A percentile compares a stretch with the other conserved stretches of the same genome.
Conservation (phyloP, 2,797 vertebrate species). For the Myotis pilosus region DNA sequence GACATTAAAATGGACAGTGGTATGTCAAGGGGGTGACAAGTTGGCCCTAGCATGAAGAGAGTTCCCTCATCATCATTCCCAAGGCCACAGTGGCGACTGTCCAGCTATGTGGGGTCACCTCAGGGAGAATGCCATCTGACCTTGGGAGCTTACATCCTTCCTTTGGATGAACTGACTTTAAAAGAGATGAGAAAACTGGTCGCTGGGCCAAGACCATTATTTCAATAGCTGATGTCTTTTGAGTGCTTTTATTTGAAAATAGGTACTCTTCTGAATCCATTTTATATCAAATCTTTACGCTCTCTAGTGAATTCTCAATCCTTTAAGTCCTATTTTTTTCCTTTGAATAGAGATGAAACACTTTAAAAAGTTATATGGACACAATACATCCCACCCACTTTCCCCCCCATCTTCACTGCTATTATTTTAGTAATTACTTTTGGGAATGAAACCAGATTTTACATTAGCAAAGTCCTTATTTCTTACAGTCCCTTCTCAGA, state of each 20-base stretch:
- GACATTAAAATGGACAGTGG: neutral
- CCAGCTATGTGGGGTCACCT: neutral
- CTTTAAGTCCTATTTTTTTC: neutral
- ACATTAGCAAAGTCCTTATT: neutral
- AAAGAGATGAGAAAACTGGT: neutral
- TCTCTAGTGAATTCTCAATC: neutral
- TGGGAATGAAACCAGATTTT: neutral
- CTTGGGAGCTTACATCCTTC: neutral
- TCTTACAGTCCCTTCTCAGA: neutral
- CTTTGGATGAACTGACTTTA: neutral
- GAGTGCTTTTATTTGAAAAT: constrained; percentile 15
- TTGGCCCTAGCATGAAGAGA: neutral
- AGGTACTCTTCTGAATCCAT: neutral
- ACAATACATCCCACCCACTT: neutral
- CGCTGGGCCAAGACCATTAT: neutral
- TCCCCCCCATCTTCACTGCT: neutral
- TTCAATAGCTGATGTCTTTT: neutral
- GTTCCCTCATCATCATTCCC: too few relatives aligned
- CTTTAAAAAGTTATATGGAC: neutral
- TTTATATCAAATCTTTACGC: neutral
- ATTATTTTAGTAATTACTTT: neutral
- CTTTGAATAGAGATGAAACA: neutral
- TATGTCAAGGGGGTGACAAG: neutral
- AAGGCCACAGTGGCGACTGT: accelerated
- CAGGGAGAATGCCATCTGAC: neutral